Base-by-base conservation (phyloP, 1,140 invertebrate species). In the Anastrepha ludens region DNA sequence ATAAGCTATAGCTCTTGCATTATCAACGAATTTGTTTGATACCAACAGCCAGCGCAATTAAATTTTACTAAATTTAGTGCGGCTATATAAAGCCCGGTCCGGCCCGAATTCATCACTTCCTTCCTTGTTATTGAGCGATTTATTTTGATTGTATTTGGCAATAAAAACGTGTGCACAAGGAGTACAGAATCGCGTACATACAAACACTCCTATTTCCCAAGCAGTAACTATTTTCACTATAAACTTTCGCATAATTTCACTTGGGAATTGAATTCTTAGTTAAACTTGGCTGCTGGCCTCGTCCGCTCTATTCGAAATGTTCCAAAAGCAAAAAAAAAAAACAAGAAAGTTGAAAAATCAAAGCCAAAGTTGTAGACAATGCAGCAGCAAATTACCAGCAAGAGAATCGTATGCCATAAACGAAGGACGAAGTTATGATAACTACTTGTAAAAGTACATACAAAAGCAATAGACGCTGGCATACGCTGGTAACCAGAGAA, bases 261-360 rank as follows among this genome's bases (percentile, higher is more conserved):
- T 81, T 81, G 47, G 55, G 74, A 81, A 81, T 81, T 55, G 44
- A 47, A 55, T 81, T 81, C n/a, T 81, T 50, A 81, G 20, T 17
- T 81, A 55, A 81, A 81, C n/a, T n/a, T 55, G 8, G 44, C 3
- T 3, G 29, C 29, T 2, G 29, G 20, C 3, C 62, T 64, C 39
- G 7, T 20, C 3, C n/a, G 11, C 17, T 50, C 44, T 5, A 20
- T 29, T 55, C 20, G 20, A 62, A 17, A 81, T 55, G 47, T 81
- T 81, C 74, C 47, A 81, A 44, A 5, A 74, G 15, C 0, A 39
- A 67, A 41, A 29, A 67, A 67, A 2, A 67, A 67, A 67, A 41
- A 20, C 9, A 67, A 2, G 20, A 67, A 13, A 29, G 9, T 29
- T 67, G 29, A 67, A 39, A 41, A 67, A 67, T 13, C 29, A 67